Base-by-base conservation (phyloP, 1,140 invertebrate species). In the Muscidifurax raptorellus region DNA sequence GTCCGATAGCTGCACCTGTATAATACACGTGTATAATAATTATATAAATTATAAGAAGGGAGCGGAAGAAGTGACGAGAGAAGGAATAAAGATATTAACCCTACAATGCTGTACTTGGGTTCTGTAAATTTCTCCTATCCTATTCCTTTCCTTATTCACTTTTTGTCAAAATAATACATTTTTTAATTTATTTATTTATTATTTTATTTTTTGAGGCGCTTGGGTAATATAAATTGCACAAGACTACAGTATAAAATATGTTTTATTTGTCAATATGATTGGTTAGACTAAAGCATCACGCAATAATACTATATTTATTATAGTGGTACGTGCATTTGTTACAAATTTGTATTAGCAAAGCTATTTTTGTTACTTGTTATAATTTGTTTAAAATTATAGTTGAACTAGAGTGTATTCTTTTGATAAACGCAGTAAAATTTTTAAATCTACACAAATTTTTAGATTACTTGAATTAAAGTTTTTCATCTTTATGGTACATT, bases 1-100 rank as follows among this genome's bases (percentile, higher is more conserved):
- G 86, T 87, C 84, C 82, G 83, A 87, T 85, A 85, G 86, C 84
- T 87, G 86, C 86, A 85, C 81, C 78, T 85, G 80, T 76, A 83
- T 87, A 72, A 83, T 86, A 85, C 80, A 85, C 83, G 86, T 84
- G 82, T 84, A 86, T 79, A 12, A 86, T 84, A 84, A 78, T 82
- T 72, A 84, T 86, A 82, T 85, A 86, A 82, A 86, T 77, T 81
- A 69, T 85, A 76, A 81, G 71, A 25, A 52, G 40, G 59, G 30
- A 59, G 44, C 27, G 52, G 30, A 32, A 80, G 40, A 69, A 75
- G 18, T 25, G 12, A 32, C 66, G 30, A 74, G 69, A 80, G 44
- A 79, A 84, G 66, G 30, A 84, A 79, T 72, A 64, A 84, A 79
- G 5, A 32, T 66, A 47, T 80, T 76, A 81, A 80, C 71, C 83